These are phyloP conservation scores for Zygothrica quintamaculata DNA, from an alignment of 2,888 invertebrate species.

Conservation along the genomic window DNA sequence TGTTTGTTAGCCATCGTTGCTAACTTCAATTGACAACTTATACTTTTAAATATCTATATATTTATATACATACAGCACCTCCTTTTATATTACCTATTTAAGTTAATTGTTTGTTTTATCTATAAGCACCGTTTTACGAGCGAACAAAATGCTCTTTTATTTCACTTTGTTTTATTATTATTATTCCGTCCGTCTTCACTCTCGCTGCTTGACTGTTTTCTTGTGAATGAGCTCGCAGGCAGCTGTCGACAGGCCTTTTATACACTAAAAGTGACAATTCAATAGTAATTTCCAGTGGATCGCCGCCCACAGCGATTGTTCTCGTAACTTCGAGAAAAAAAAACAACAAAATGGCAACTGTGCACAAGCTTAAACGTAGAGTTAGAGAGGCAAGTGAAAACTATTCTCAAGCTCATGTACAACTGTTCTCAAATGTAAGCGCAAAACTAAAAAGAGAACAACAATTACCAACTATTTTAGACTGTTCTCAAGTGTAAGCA, in stretches of 20 bases:
- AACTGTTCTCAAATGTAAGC: too few species aligned
- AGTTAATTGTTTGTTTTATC: slow-evolving; percentile 43
- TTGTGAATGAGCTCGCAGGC: slow-evolving; percentile 44
- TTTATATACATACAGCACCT: background rate
- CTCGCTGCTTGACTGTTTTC: slow-evolving; percentile 20
- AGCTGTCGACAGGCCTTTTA: slow-evolving; percentile 34
- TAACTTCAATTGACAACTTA: slow-evolving; percentile 30
- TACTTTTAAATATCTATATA: background rate
- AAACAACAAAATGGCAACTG: too few species aligned
- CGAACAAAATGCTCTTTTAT: slow-evolving; percentile 26
- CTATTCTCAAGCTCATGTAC: too few species aligned
- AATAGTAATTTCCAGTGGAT: background rate
- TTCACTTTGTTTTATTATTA: slow-evolving; percentile 16
- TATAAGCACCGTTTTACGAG: slow-evolving; percentile 28
- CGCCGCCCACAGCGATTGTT: slow-evolving; percentile 52
- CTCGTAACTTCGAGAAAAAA: slow-evolving; percentile 4
- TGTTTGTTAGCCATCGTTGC: slow-evolving; percentile 19
- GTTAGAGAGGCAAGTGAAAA: too few species aligned
- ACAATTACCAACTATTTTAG: too few species aligned
- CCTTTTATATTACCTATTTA: slow-evolving; percentile 43
- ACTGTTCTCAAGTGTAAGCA: too few species aligned
- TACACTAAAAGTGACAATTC: slow-evolving; percentile 22
- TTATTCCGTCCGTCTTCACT: slow-evolving; percentile 15
- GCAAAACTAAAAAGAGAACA: too few species aligned
- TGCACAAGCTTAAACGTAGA: too few species aligned